Evolutionary conservation across 2,113 vertebrate species (phyloP).

Genomic region (Struthidea cinerea): DNA sequence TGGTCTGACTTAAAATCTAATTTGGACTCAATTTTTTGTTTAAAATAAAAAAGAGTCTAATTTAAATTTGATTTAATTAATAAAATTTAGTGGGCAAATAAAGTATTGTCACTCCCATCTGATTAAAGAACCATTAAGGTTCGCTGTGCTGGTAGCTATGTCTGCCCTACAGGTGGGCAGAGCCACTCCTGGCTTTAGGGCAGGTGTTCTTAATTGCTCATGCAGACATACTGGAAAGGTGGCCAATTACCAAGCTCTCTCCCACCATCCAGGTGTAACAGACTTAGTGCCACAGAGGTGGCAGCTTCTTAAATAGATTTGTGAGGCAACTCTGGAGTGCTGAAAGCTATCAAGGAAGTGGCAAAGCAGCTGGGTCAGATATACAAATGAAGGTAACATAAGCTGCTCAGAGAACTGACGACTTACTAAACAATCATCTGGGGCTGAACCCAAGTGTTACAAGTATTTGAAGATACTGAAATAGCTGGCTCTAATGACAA

Average conservation of each 20-base stretch:
- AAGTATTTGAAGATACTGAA: neutral
- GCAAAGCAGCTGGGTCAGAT: neutral
- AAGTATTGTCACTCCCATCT: neutral
- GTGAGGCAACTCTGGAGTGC: neutral
- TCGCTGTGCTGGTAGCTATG: neutral
- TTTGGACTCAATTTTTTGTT: neutral
- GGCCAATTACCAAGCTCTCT: neutral
- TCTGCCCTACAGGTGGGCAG: neutral
- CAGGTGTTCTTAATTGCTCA: neutral
- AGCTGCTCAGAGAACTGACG: neutral
- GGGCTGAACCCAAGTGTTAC: neutral
- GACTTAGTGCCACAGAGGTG: neutral
- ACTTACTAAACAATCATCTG: neutral
- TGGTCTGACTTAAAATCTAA: neutral
- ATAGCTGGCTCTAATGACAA: neutral
- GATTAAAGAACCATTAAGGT: neutral
- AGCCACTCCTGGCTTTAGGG: neutral
- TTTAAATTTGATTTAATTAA: neutral
- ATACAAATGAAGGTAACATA: neutral
- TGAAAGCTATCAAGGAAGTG: neutral
- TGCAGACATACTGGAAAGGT: neutral
- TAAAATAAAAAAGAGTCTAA: neutral
- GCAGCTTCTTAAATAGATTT: neutral
- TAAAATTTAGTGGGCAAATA: neutral
- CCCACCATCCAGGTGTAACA: neutral